Percentiles rank a stretch among this genome's conserved stretches.
phyloP scores from a whole-genome alignment of 2,797 vertebrate genomes.

The Syngnathus rostellatus region DNA sequence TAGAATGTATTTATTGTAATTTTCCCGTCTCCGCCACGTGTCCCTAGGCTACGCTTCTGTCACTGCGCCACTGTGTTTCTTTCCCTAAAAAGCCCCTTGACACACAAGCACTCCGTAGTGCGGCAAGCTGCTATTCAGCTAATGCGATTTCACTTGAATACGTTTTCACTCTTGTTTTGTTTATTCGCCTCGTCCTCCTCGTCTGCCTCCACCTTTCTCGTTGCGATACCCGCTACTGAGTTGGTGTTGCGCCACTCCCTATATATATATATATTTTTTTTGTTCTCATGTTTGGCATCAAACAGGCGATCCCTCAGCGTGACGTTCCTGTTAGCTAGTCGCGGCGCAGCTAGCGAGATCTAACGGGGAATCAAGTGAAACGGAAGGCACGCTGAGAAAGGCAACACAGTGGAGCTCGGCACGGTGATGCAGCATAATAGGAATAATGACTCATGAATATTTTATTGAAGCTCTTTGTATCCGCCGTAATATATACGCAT shows the following conservation, averaged over 20 bases:
- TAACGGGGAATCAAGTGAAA: slow-evolving; percentile 27
- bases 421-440: slow-evolving; percentile 47
- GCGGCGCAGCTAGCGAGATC: slow-evolving; percentile 11
- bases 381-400: slow-evolving; percentile 12
- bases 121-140: not conserved
- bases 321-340: slow-evolving; percentile 16
- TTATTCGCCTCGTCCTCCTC: not conserved
- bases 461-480: slow-evolving; percentile 43
- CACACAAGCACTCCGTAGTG: not conserved
- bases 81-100: not conserved
- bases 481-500: slow-evolving; percentile 37
- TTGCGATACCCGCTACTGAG: not conserved
- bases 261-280: not conserved
- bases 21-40: not conserved
- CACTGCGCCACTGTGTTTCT: not conserved
- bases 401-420: slow-evolving; percentile 15
- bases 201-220: not conserved
- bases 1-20: not conserved
- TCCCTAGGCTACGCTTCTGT: not conserved
- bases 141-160: not conserved
- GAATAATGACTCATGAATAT: slow-evolving; percentile 52
- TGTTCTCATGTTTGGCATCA: slow-evolving; percentile 6
- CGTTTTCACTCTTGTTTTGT: not conserved
- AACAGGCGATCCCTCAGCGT: slow-evolving; percentile 12
- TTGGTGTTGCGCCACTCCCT: not conserved